Evolutionary conservation across 1,140 invertebrate genomes (phyloP), one percentile per base, ranked within the genome.

Genomic region (Aphelenchoides avenae): DNA sequence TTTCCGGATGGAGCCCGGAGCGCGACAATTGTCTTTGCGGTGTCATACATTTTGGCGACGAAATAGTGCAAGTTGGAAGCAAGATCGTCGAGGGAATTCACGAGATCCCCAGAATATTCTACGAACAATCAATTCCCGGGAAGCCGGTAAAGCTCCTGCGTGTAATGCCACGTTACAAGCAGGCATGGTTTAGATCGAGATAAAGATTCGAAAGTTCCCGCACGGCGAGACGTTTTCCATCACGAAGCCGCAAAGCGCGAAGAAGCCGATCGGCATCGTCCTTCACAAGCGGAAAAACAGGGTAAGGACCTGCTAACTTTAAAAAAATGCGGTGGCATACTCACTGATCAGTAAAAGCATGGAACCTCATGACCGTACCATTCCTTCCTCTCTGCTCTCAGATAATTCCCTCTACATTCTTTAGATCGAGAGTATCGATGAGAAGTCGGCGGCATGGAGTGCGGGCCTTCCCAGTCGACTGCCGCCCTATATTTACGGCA

Each of bases 31-130:
- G 20, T 18, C 30, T 60, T 15, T 54, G 40, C n/a, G 29, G 60
- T 64, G 40, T 44, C n/a, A 24, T 60, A 1, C 43, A 60, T 49
- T 60, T 64, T 62, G 57, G 57, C 3, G 57, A 60, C 40, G 60
- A 60, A 52, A 44, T 60, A n/a, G 47, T 15, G 24, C 42, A 48
- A 47, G 24, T 64, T 34, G 42, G 30, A 24, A 46, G 43, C 26
- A 29, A 18, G 22, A 29, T 24, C 43, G 33, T 64, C 30, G 26
- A 37, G 15, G 51, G 33, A 40, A 22, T 60, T 24, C 18, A 48
- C 18, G 30, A 46, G 42, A 34, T 60, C 27, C 29, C 57, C 1
- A 13, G 27, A 15, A 51, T 60, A 52, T 60, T 51, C 24, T 51
- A 64, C 22, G 24, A 31, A 20, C 36, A 39, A 20, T 61, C 53